A percentile compares a stretch with the other conserved stretches of the same genome.
phyloP scores from a whole-genome alignment of 2,888 invertebrate genomes.

The Cataglyphis rosenhaueri region DNA sequence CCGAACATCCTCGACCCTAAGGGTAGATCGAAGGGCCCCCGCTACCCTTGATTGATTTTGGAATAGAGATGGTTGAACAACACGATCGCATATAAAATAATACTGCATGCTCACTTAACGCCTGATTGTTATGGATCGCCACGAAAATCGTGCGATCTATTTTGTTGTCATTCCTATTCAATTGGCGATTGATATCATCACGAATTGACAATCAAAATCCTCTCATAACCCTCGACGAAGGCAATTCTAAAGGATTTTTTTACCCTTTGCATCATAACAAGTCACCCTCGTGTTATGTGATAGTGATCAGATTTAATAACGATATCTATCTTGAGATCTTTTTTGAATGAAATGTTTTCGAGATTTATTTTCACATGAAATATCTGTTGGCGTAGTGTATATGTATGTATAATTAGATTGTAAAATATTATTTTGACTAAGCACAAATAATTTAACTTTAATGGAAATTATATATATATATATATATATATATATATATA shows the following conservation, averaged over 20 bases:
- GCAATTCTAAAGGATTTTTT: not conserved
- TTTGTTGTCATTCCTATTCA: constrained; percentile 20
- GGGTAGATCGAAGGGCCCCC: constrained; percentile 11
- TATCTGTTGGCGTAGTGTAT: not conserved
- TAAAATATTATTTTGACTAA: not conserved
- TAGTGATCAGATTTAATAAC: not conserved
- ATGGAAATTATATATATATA: not conserved
- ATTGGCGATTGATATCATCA: constrained; percentile 7
- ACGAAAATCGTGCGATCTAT: constrained; percentile 45
- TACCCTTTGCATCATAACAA: not conserved
- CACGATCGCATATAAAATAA: constrained; percentile 68
- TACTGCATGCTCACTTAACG: constrained; percentile 59
- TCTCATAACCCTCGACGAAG: not conserved
- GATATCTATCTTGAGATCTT: not conserved
- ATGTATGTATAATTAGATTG: not conserved
- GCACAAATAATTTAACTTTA: not conserved
- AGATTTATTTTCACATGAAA: not conserved
- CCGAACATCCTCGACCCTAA: constrained; percentile 44
- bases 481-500: not conserved
- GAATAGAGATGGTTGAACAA: constrained; percentile 35
- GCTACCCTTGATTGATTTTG: constrained; percentile 68
- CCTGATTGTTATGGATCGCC: constrained; percentile 54
- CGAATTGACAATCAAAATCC: not conserved
- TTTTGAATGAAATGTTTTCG: not conserved
- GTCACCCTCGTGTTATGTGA: not conserved